phyloP scores from a whole-genome alignment of 2,888 invertebrate species.

The Phalera bucephala region DNA sequence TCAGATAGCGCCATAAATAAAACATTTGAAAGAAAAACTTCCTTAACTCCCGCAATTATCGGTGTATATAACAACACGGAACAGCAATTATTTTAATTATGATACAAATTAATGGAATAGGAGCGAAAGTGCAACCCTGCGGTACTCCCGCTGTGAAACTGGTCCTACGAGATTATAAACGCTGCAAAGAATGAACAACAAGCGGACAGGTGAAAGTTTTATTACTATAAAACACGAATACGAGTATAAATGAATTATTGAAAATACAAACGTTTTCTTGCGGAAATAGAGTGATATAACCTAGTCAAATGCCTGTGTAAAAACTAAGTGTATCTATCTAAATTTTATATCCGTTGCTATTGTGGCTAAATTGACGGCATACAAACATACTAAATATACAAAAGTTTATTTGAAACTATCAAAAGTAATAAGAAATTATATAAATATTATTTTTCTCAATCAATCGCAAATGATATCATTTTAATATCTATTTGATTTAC shows the following conservation, averaged over 20 bases:
- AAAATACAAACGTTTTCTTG: background rate
- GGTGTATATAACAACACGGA: background rate
- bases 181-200: background rate
- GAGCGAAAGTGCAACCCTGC: conserved; percentile 19
- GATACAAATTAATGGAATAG: conserved; percentile 5
- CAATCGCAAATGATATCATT: too few species aligned
- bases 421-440: too few species aligned
- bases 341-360: too few species aligned
- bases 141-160: conserved; percentile 14
- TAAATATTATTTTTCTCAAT: too few species aligned
- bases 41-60: background rate
- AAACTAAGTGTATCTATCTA: too few species aligned
- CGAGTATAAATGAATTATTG: background rate
- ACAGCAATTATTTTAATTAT: conserved; percentile 1
- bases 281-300: background rate
- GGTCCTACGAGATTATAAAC: conserved; percentile 21
- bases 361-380: too few species aligned
- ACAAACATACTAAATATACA: too few species aligned
- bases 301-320: background rate
- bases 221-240: conserved; percentile 1
- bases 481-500: too few species aligned
- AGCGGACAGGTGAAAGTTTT: background rate
- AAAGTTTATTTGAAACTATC: too few species aligned
- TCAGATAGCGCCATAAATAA: too few species aligned
- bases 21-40: background rate